Conservation (phyloP, 1,140 invertebrate genomes). For the Diabrotica virgifera region DNA sequence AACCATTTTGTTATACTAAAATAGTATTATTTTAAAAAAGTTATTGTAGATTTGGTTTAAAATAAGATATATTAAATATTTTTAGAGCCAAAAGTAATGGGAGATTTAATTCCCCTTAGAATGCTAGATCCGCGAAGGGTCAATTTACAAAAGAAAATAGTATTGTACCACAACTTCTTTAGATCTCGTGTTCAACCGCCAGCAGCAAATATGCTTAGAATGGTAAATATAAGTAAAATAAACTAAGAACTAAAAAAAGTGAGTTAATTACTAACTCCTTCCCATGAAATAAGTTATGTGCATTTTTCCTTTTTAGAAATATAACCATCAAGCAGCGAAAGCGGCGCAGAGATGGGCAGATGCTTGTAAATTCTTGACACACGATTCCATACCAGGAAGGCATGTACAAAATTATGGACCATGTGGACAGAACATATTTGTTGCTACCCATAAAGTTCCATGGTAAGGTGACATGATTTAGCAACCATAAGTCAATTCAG, state of each 20-base stretch:
- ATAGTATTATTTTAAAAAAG: neutral
- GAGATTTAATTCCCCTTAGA: conserved; percentile 60
- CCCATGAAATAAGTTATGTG: neutral
- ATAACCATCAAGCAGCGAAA: conserved; percentile 66
- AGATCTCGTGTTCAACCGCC: conserved; percentile 67
- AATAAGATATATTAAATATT: conserved; percentile 7
- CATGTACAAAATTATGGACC: conserved; percentile 65
- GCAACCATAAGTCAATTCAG: too few relatives aligned
- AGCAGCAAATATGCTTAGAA: conserved; percentile 76
- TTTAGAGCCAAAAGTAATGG: conserved; percentile 45
- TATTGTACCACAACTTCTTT: conserved; percentile 75
- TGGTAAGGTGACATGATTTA: conserved; percentile 58
- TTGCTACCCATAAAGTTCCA: conserved; percentile 73
- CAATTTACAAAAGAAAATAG: conserved; percentile 67
- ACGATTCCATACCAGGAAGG: conserved; percentile 66
- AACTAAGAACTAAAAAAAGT: neutral
- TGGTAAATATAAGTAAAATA: conserved; percentile 57
- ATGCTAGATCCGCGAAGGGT: conserved; percentile 56
- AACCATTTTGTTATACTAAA: neutral
- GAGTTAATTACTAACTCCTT: neutral
- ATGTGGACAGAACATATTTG: conserved; percentile 82
- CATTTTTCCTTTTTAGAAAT: conserved; percentile 57
- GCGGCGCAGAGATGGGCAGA: conserved; percentile 74
- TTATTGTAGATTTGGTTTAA: too few relatives aligned
- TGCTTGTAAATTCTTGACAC: conserved; percentile 64